Evolutionary conservation across 2,113 vertebrate species (phyloP).

Genomic region (Chrysemys picta): DNA sequence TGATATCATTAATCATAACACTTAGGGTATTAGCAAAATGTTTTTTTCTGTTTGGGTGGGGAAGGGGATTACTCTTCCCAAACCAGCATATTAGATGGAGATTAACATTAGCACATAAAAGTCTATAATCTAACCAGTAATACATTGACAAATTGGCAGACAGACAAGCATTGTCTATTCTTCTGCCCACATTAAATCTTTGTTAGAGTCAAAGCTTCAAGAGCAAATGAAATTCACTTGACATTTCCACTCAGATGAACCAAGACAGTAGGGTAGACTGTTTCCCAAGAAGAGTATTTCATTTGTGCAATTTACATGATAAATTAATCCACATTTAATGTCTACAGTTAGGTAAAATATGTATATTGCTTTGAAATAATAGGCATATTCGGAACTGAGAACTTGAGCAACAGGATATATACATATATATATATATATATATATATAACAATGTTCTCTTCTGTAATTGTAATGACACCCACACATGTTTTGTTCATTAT

Average conservation of each 20-base stretch:
- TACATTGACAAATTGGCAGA: background rate
- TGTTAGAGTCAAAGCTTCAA: background rate
- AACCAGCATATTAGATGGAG: background rate
- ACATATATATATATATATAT: too few relatives aligned
- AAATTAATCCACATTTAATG: background rate
- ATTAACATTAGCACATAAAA: background rate
- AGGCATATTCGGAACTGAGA: background rate
- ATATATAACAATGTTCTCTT: background rate
- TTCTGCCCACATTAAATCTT: background rate
- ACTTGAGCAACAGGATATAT: background rate
- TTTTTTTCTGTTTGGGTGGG: background rate
- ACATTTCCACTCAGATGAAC: background rate
- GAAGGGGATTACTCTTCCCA: background rate
- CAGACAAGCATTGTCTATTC: background rate
- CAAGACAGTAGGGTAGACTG: background rate
- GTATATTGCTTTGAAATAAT: background rate
- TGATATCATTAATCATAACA: background rate
- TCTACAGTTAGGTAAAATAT: background rate
- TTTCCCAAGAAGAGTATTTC: background rate
- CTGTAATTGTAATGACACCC: background rate
- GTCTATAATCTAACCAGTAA: background rate
- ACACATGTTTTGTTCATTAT: background rate
- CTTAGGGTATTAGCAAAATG: background rate
- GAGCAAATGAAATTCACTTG: background rate
- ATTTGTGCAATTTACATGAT: background rate